These are phyloP conservation scores for Tragelaphus strepsiceros DNA, from an alignment of 2,113 vertebrate species.

Conservation along the genomic window DNA sequence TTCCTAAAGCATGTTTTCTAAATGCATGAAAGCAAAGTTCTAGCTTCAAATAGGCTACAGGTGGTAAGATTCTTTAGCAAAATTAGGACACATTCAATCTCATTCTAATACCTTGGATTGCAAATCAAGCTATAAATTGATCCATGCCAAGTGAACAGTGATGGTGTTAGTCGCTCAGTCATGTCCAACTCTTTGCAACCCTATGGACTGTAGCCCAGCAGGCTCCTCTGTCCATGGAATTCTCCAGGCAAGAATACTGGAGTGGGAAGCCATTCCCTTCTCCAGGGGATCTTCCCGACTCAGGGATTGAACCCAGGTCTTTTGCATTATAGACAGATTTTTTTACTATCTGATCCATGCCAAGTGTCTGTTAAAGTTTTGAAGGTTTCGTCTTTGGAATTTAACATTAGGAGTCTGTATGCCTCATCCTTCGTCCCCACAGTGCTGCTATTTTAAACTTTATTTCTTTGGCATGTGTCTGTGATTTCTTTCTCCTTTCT, in stretches of 20 bases:
- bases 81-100: not conserved
- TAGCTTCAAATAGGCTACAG: not conserved
- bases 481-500: not conserved
- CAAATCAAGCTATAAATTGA: not conserved
- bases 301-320: not conserved
- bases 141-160: not conserved
- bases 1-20: not conserved
- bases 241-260: not conserved
- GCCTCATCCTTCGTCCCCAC: not conserved
- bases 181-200: not conserved
- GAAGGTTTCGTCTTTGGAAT: not conserved
- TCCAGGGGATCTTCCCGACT: not conserved
- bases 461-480: not conserved
- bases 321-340: not conserved
- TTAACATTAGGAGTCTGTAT: not conserved
- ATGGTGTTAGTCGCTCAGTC: not conserved
- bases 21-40: not conserved
- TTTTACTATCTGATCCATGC: not conserved
- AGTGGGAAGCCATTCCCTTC: not conserved
- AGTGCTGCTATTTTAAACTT: not conserved
- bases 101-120: not conserved
- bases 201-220: not conserved
- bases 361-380: not conserved
- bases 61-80: not conserved
- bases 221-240: not conserved